phyloP scores from a whole-genome alignment of 2,113 vertebrate genomes.

The Hypocryptadius cinnamomeus region DNA sequence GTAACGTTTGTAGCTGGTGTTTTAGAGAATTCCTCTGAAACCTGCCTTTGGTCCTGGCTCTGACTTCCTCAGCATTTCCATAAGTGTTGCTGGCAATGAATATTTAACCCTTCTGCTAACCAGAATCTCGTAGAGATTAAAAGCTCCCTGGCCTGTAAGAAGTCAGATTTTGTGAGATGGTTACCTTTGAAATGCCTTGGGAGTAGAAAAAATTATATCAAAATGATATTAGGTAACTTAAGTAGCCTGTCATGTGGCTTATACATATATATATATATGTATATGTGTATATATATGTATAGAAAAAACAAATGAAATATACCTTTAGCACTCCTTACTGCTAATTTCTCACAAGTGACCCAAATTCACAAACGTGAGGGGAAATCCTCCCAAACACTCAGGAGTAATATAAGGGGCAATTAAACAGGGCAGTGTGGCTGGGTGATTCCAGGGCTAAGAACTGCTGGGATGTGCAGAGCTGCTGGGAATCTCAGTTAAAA shows the following conservation, averaged over 20 bases:
- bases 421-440: accelerated
- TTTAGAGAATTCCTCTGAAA: slow-evolving; percentile 24
- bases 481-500: neutral
- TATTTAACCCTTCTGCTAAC: slow-evolving; percentile 17
- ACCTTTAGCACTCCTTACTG: neutral
- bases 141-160: neutral
- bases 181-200: neutral
- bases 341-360: neutral
- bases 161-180: neutral
- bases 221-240: neutral
- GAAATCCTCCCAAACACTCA: neutral
- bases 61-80: neutral
- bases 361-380: neutral
- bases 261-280: neutral
- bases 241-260: neutral
- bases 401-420: neutral
- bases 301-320: neutral
- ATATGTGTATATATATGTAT: neutral
- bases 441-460: neutral
- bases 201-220: neutral
- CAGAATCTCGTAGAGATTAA: neutral
- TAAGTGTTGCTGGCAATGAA: neutral
- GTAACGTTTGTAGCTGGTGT: neutral
- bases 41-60: neutral
- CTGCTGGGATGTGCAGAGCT: neutral